Evolutionary conservation across 2,113 vertebrate species (phyloP), one percentile per base, ranked within the genome.

Genomic region (Rhineura floridana): DNA sequence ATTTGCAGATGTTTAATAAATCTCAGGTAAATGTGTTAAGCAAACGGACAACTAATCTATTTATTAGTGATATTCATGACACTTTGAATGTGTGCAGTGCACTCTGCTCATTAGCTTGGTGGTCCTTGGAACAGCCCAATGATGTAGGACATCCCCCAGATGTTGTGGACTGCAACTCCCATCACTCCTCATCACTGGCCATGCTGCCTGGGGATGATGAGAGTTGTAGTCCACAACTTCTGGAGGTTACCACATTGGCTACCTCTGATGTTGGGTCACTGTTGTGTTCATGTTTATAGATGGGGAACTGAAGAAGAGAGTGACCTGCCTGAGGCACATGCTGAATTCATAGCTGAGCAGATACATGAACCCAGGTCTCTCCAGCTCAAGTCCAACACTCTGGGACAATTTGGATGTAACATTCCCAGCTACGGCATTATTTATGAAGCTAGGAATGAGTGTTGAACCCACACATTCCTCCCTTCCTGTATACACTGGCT

Each of bases 1-100:
- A 99, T 88, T 91, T 99, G 86, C 98, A 99, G 94, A 99, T 99
- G 99, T 99, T 98, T 93, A 97, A 99, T 95, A 99, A 98, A 93
- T 97, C 97, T 70, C 98, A 99, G 98, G 99, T 99, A 95, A 11
- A 81, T 77, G 4, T 63, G 0, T 6, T 28, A 33, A 62, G 23
- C 28, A 13, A 85, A 33, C 30, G 23, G 13, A 36, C 33, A 55
- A 72, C n/a, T 17, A 72, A 19, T 19, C 36, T 39, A 75, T 48
- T 48, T 1, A 48, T 46, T 30, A 76, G 23, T 3, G 0, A 25
- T 75, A 13, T 75, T 13, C 13, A 12, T 75, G 44, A n/a, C 52
- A 44, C 8, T 44, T 44, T 11, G 9, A 75, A 76, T 44, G 8
- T 59, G 36, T 30, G 11, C 28, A 23, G 7, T 75, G 28, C 52